Conservation (phyloP, 2,888 invertebrate genomes). For the Imbricaverruca yamaguchii region DNA sequence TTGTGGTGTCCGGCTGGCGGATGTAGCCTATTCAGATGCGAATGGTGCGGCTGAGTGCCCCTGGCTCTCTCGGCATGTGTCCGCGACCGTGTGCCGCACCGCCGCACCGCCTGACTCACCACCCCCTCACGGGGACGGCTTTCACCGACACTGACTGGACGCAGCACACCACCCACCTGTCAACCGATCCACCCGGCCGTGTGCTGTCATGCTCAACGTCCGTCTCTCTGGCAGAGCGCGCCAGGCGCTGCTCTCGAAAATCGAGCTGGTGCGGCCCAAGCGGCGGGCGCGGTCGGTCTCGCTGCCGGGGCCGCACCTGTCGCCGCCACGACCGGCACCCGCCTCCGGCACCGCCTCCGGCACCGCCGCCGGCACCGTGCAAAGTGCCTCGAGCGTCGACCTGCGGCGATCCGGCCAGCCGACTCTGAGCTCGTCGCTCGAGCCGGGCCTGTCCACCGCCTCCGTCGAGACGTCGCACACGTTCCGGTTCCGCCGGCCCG, state of each 20-base stretch:
- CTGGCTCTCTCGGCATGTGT: neutral
- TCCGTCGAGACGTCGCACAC: slow-evolving; percentile 8
- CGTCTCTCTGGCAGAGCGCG: slow-evolving; percentile 14
- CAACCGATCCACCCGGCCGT: neutral
- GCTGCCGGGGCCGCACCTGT: neutral
- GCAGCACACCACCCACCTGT: neutral
- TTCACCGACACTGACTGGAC: neutral
- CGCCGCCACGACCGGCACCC: neutral
- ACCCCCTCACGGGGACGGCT: neutral
- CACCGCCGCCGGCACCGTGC: neutral
- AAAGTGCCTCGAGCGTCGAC: neutral
- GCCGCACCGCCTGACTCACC: neutral
- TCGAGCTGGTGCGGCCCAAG: neutral
- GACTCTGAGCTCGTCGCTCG: neutral
- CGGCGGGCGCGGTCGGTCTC: neutral
- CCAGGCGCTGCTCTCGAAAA: slow-evolving; percentile 6
- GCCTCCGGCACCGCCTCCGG: too few species aligned
- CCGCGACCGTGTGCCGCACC: neutral
- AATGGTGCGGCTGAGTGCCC: neutral
- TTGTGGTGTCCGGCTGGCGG: neutral
- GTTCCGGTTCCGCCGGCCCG: neutral
- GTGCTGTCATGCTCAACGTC: neutral
- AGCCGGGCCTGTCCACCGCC: neutral
- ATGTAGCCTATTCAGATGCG: neutral
- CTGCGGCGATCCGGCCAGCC: neutral